Evolutionary conservation across 2,797 vertebrate genomes (phyloP).

Genomic region (Leptatherina wallacei): DNA sequence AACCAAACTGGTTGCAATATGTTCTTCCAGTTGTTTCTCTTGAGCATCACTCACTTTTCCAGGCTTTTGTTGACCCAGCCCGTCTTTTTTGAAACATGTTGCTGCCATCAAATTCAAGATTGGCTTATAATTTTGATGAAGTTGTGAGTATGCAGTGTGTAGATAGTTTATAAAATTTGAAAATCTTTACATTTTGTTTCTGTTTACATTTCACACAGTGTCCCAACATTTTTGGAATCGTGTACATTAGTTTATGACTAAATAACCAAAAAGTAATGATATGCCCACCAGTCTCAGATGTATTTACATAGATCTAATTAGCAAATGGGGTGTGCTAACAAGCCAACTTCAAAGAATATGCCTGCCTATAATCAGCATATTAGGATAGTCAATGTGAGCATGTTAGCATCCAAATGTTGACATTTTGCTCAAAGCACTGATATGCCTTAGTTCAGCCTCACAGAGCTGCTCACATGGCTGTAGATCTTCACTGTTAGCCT

Average conservation of each 20-base stretch:
- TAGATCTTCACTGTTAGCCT: conserved; percentile 1
- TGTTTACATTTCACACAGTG: not conserved
- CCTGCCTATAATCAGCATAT: not conserved
- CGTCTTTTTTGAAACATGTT: too few relatives aligned
- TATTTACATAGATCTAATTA: not conserved
- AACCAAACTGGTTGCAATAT: too few relatives aligned
- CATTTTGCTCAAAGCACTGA: not conserved
- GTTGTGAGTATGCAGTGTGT: not conserved
- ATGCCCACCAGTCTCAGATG: not conserved
- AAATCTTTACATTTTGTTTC: not conserved
- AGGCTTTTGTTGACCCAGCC: too few relatives aligned
- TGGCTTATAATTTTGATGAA: not conserved
- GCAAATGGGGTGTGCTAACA: conserved; percentile 1
- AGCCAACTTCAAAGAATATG: not conserved
- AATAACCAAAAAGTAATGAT: not conserved
- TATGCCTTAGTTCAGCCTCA: conserved; percentile 1
- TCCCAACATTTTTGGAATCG: not conserved
- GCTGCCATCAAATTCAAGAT: too few relatives aligned
- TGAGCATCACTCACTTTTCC: too few relatives aligned
- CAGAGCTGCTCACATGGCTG: not conserved
- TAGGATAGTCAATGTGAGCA: not conserved
- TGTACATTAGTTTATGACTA: not conserved
- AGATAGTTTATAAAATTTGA: not conserved
- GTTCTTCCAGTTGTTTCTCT: too few relatives aligned
- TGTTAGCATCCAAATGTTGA: conserved; percentile 1